Evolutionary conservation across 2,888 invertebrate species (phyloP), one percentile per base, ranked within the genome.

Genomic region (Craniophora ligustri): DNA sequence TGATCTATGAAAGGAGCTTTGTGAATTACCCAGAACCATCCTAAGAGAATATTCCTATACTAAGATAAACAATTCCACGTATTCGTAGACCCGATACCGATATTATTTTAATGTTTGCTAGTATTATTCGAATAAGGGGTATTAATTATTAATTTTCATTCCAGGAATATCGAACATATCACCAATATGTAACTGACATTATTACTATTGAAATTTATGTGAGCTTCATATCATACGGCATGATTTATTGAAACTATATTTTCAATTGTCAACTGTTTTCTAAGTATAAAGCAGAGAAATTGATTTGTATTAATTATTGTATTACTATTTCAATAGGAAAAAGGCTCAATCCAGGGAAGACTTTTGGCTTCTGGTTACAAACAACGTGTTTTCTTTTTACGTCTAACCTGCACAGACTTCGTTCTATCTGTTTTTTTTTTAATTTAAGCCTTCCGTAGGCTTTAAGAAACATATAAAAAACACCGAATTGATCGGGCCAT

Each of bases 61-160:
- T 23, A 23, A 21, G 23, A 23, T 23, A 23, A 23, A 23, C 23
- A 23, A 23, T n/a, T 23, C 10, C 10, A 23, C 2, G 1, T 0
- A n/a, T 46, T 42, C 26, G 1, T 6, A 30, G 53, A 67, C 60
- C 15, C 4, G 38, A 11, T 18, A 40, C 42, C n/a, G 31, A 13
- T 38, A 47, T 23, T 42, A 30, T 61, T 39, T n/a, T 10, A 39
- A 16, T 11, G 7, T 21, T 39, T 14, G 16, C 31, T 13, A n/a
- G 16, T 42, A 21, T 26, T 26, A 32, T 36, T 21, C 2, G 11
- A 50, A 51, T 14, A 8, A 10, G 14, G 23, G 28, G 16, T 45
- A 38, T 19, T 14, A 36, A 21, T 46, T 45, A 38, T 19, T 14
- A 36, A 21, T 46, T 21, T 23, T 5, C 34, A 19, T 46, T 61